Base-by-base conservation (phyloP, 2,888 invertebrate species). In the Lathronympha strigana region DNA sequence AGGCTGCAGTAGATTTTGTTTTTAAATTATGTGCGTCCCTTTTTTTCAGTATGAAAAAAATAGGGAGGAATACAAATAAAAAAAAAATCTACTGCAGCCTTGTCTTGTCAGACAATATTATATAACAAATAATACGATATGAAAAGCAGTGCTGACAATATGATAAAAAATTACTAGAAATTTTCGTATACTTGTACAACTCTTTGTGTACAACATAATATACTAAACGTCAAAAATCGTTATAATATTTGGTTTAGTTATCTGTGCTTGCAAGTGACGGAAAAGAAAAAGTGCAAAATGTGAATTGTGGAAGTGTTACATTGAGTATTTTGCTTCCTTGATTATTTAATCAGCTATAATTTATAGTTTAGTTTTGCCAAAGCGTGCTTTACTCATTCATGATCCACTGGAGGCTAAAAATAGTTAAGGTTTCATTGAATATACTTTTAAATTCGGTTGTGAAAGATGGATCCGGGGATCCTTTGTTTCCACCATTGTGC, bases 401-500 rank as follows among this genome's bases (percentile, higher is more conserved):
- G 70, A 63, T 71, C 69, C 63, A 62, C 60, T 69, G 66, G 43
- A 63, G 53, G 64, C 67, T 61, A 19, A 69, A 68, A 72, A 68
- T 68, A 74, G 69, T 67, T 68, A 66, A 68, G 66, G 77, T 83
- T 84, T 79, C 67, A 85, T 84, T 83, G 78, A 86, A 76, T 76
- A 81, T 74, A 76, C 68, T 45, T 67, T 67, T 58, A 70, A 68
- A 82, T 69, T 78, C 69, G 68, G 69, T 61, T 71, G 76, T 71
- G 69, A 72, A 86, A 83, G 80, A 94, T 94, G 93, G 96, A 96
- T 93, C 95, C 96, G 76, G 95, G 96, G 78, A 96, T 98, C 82
- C 93, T 97, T 84, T 98, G 98, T 92, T 97, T 97, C 89, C 96
- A 97, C 92, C 98, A 98, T 88, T 98, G 98, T 86, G 94, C 94